Conservation (phyloP, 2,113 vertebrate species). For the Sceloporus tristichus region DNA sequence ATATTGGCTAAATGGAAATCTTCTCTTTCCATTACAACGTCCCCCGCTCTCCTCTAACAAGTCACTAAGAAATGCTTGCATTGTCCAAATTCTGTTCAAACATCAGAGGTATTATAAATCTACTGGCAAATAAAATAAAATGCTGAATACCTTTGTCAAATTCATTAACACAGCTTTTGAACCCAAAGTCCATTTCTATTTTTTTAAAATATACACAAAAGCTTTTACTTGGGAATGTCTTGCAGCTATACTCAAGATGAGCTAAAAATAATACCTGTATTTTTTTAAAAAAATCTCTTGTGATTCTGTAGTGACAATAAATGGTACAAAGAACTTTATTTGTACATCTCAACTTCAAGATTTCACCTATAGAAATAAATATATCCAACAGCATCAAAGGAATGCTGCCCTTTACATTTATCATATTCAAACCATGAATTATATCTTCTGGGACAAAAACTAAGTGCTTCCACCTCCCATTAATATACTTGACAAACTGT, state of each 20-base stretch:
- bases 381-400: background rate
- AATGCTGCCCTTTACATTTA: background rate
- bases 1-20: background rate
- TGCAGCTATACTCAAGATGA: background rate
- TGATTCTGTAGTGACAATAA: background rate
- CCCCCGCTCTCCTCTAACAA: background rate
- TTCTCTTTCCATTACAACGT: background rate
- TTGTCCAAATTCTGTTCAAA: constrained; percentile 5
- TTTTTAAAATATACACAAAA: background rate
- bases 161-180: background rate
- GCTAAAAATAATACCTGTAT: background rate
- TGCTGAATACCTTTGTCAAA: background rate
- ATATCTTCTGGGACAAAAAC: background rate
- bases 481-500: background rate
- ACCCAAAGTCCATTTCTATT: background rate
- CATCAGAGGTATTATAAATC: background rate
- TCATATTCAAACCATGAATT: background rate
- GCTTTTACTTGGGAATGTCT: background rate
- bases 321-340: background rate
- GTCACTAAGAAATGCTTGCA: background rate
- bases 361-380: background rate
- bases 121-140: background rate
- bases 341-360: background rate
- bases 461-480: background rate
- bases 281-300: background rate